Evolutionary conservation across 1,140 invertebrate species (phyloP).

Genomic region (Olivierus martensii): DNA sequence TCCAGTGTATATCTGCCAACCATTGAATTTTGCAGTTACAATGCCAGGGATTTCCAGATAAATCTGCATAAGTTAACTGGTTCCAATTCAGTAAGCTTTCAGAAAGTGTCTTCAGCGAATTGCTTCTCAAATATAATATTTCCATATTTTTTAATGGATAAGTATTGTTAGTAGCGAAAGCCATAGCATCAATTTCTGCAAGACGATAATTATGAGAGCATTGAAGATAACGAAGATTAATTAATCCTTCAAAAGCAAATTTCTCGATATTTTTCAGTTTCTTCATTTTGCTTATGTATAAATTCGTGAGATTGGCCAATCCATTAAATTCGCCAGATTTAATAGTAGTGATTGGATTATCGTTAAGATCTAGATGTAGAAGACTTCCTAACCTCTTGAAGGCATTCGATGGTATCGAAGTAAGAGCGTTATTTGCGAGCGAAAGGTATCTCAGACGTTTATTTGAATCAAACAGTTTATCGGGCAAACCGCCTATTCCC

Average conservation of each 20-base stretch:
- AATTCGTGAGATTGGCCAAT: not conserved
- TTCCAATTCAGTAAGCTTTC: constrained; percentile 7
- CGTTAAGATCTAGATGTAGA: constrained; percentile 8
- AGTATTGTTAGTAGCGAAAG: constrained; percentile 11
- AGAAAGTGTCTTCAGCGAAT: not conserved
- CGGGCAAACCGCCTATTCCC: not conserved
- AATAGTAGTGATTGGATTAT: constrained; percentile 13
- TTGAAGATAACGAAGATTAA: constrained; percentile 10
- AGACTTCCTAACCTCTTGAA: constrained; percentile 6
- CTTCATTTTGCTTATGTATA: constrained; percentile 14
- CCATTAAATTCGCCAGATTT: constrained; percentile 11
- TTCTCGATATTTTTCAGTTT: constrained; percentile 12
- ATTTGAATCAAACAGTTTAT: constrained; percentile 12
- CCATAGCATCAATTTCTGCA: constrained; percentile 5
- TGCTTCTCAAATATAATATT: constrained; percentile 7
- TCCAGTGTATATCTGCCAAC: constrained; percentile 9
- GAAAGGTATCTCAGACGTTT: constrained; percentile 10
- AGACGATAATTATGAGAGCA: constrained; percentile 13
- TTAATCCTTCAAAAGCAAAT: constrained; percentile 15
- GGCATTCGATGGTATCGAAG: constrained; percentile 8
- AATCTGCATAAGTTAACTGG: constrained; percentile 4
- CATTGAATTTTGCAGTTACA: constrained; percentile 19
- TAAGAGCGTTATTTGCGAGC: constrained; percentile 13
- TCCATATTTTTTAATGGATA: constrained; percentile 2
- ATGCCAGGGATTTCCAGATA: constrained; percentile 15